Conservation (phyloP, 2,888 invertebrate species). For the Serripes groenlandicus region DNA sequence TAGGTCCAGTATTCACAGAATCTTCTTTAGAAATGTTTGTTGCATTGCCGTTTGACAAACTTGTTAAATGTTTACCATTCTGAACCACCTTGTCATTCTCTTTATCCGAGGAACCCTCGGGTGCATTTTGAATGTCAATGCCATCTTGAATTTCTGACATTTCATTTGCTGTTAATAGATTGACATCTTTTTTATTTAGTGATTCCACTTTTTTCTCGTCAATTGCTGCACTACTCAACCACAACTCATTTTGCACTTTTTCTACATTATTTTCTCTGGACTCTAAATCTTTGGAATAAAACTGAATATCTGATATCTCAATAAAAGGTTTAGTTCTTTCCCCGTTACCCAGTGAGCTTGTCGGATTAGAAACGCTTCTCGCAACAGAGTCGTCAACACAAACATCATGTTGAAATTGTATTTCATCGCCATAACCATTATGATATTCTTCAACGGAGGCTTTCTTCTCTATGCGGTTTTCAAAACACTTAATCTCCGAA, state of each 20-base stretch:
- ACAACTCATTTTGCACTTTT: no score
- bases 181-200: no score
- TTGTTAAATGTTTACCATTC: not conserved
- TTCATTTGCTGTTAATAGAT: no score
- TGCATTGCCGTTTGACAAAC: not conserved
- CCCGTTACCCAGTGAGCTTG: no score
- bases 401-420: not conserved
- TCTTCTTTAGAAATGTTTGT: not conserved
- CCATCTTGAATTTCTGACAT: no score
- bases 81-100: conserved; percentile 3
- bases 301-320: no score
- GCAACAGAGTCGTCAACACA: not conserved
- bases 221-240: no score
- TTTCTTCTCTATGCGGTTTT: not conserved
- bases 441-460: not conserved
- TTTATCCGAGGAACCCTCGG: conserved; percentile 3
- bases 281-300: no score
- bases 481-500: not conserved
- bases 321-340: no score
- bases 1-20: not conserved
- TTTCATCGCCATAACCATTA: not conserved
- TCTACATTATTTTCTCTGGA: no score
- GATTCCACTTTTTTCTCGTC: no score
- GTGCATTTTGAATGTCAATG: not conserved
- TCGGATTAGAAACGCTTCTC: no score